Conservation (phyloP, 2,113 vertebrate genomes). For the Cyprinus carpio region DNA sequence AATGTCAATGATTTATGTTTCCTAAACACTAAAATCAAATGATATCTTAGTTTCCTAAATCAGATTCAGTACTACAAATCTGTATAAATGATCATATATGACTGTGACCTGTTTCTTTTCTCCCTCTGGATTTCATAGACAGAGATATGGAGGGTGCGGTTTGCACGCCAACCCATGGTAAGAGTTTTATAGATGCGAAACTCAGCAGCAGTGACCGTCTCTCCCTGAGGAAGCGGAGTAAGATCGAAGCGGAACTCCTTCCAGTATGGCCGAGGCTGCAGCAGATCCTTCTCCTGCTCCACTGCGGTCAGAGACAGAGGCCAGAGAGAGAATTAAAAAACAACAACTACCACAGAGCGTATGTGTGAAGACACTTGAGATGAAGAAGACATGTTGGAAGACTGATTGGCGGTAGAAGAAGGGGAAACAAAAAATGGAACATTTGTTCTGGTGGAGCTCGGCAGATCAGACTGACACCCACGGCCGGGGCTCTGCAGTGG, state of each 20-base stretch:
- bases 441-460: conserved; percentile 62
- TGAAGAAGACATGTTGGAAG: not conserved
- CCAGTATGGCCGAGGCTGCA: conserved; percentile 88
- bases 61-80: not conserved
- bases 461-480: conserved; percentile 58
- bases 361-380: not conserved
- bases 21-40: not conserved
- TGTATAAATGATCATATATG: not conserved
- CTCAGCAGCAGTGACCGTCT: conserved; percentile 87
- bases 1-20: not conserved
- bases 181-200: conserved; percentile 92
- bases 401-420: conserved; percentile 32
- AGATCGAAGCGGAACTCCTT: conserved; percentile 96
- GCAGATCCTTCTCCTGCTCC: conserved; percentile 84
- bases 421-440: conserved; percentile 29
- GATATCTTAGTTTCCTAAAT: not conserved
- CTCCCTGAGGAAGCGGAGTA: conserved; percentile 86
- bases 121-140: conserved; percentile 85
- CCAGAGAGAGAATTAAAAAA: conserved; percentile 26
- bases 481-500: conserved; percentile 43
- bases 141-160: conserved; percentile 87
- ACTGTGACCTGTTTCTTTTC: conserved; percentile 79
- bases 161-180: conserved; percentile 72
- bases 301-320: conserved; percentile 71
- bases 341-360: not conserved